Evolutionary conservation across 2,113 vertebrate species (phyloP).

Genomic region (Bothrops jararaca): DNA sequence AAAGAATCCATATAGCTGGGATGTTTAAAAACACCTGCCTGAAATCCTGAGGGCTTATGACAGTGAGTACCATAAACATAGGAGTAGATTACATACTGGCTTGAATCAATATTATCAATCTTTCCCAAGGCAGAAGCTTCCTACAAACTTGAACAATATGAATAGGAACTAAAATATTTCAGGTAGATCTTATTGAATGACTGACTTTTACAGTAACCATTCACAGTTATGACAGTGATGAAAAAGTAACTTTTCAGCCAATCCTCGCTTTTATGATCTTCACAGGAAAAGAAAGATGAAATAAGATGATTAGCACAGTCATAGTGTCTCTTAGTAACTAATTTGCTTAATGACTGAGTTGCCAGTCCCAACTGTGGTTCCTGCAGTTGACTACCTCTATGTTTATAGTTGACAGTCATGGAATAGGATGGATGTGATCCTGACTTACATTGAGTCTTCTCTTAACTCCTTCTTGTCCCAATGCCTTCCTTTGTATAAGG

Average conservation of each 20-base stretch:
- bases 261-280: neutral
- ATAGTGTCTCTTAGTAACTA: neutral
- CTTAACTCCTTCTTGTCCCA: neutral
- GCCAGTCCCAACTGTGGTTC: neutral
- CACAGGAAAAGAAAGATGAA: neutral
- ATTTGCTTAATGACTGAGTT: neutral
- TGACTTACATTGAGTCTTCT: neutral
- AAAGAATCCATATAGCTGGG: too few species aligned
- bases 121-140: neutral
- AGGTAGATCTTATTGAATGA: neutral
- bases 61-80: too few species aligned
- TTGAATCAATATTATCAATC: neutral
- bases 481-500: neutral
- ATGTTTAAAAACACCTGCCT: too few species aligned
- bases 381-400: neutral
- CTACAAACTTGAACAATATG: neutral
- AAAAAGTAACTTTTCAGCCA: neutral
- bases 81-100: too few species aligned
- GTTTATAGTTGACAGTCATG: neutral
- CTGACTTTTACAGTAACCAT: neutral
- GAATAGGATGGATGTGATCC: neutral
- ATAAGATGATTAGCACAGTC: neutral
- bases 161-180: neutral
- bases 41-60: too few species aligned
- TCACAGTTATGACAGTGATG: neutral